A percentile compares a stretch with the other conserved stretches of the same genome.
Evolutionary conservation across 1,140 invertebrate species (phyloP).

Genomic region (Anagrus nilaparvatae): DNA sequence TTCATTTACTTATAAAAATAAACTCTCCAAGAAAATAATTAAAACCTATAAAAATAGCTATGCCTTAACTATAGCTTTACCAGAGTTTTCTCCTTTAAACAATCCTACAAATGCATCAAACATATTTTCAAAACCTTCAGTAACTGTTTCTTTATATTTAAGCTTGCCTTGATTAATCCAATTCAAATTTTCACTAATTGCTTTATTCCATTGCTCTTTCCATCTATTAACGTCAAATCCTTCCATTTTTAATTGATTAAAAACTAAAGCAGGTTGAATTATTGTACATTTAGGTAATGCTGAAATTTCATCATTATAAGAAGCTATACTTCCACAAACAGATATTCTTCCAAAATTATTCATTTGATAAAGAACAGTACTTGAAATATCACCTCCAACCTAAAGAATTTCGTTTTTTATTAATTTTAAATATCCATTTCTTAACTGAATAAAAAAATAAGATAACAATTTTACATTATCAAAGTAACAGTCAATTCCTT

Average conservation of each 20-base stretch:
- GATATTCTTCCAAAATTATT: constrained; percentile 49
- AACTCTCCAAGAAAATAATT: too few relatives aligned
- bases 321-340: constrained; percentile 54
- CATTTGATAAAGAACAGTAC: constrained; percentile 50
- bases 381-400: constrained; percentile 59
- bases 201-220: constrained; percentile 42
- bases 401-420: constrained; percentile 19
- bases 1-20: too few relatives aligned
- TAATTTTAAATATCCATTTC: not conserved
- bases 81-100: constrained; percentile 50
- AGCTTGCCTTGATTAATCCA: constrained; percentile 51
- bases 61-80: constrained; percentile 56
- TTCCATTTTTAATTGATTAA: constrained; percentile 49
- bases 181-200: constrained; percentile 45
- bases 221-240: constrained; percentile 48
- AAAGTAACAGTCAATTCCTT: constrained; percentile 63
- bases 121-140: constrained; percentile 55
- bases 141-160: constrained; percentile 49
- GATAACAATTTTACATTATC: constrained; percentile 51
- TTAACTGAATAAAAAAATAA: constrained; percentile 3
- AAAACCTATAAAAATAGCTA: too few relatives aligned
- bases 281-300: constrained; percentile 34
- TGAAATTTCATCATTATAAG: constrained; percentile 33
- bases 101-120: constrained; percentile 52
- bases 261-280: constrained; percentile 43